phyloP scores from a whole-genome alignment of 2,888 invertebrate genomes.

The Pyrgus malvae region DNA sequence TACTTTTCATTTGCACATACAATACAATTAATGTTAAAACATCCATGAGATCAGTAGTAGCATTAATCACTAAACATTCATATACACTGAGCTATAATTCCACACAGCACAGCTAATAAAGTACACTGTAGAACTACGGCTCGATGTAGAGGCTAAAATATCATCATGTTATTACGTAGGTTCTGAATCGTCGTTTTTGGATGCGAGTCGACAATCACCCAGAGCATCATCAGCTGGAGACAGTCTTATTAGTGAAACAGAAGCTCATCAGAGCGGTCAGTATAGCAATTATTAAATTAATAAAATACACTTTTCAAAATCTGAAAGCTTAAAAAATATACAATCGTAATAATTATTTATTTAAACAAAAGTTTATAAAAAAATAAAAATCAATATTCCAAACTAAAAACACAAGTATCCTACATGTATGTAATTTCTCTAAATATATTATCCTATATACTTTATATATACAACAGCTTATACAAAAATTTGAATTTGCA shows the following conservation, averaged over 20 bases:
- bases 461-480: conserved; percentile 21
- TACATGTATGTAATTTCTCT: not conserved
- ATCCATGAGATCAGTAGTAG: not conserved
- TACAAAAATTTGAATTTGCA: conserved; percentile 15
- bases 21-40: no score
- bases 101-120: not conserved
- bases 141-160: conserved; percentile 50
- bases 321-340: no score
- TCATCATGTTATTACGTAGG: conserved; percentile 48
- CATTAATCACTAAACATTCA: not conserved
- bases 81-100: not conserved
- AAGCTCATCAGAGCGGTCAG: conserved; percentile 78
- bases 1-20: no score
- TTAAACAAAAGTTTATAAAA: not conserved
- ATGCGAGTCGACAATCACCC: conserved; percentile 72
- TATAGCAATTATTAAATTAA: conserved; percentile 34
- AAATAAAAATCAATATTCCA: not conserved
- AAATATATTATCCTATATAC: conserved; percentile 37
- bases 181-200: conserved; percentile 76
- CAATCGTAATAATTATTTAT: no score
- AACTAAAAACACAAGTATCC: not conserved
- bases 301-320: not conserved
- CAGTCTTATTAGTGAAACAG: conserved; percentile 73
- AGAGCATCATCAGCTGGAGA: conserved; percentile 75
- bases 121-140: conserved; percentile 23